Percentiles rank a stretch among this genome's conserved stretches.
Conservation (phyloP, 2,113 vertebrate species). For the Columba livia region DNA sequence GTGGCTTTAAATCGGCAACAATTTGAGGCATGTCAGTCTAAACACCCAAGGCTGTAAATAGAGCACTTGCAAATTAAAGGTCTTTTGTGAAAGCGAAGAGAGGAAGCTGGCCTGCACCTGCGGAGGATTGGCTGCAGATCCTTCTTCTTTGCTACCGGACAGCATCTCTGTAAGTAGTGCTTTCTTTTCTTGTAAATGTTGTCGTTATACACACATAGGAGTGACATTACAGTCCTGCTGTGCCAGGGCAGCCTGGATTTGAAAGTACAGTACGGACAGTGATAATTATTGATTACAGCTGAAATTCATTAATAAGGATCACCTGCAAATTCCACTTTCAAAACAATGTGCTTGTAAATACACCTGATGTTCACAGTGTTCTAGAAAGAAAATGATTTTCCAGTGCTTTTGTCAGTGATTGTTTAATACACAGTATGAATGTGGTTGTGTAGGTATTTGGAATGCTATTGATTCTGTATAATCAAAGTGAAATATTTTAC, state of each 20-base stretch:
- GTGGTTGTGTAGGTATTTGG: not conserved
- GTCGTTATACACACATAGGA: not conserved
- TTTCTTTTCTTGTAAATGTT: not conserved
- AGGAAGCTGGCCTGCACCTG: not conserved
- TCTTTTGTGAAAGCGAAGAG: not conserved
- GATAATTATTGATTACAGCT: not conserved
- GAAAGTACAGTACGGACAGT: not conserved
- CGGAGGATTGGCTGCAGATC: not conserved
- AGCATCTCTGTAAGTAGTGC: constrained; percentile 45
- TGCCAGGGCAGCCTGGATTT: not conserved
- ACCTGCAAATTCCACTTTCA: not conserved
- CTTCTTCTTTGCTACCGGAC: not conserved
- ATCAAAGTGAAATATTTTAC: not conserved
- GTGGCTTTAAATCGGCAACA: not conserved
- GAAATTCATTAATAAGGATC: not conserved
- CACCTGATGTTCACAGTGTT: not conserved
- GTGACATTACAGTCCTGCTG: not conserved
- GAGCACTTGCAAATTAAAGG: not conserved
- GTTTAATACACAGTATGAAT: not conserved
- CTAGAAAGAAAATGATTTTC: not conserved
- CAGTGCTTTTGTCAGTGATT: not conserved
- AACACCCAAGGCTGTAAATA: not conserved
- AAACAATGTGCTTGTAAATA: not conserved
- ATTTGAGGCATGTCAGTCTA: not conserved
- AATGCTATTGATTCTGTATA: not conserved